phyloP scores from a whole-genome alignment of 1,140 invertebrate species.

The Tetragnatha versicolor region DNA sequence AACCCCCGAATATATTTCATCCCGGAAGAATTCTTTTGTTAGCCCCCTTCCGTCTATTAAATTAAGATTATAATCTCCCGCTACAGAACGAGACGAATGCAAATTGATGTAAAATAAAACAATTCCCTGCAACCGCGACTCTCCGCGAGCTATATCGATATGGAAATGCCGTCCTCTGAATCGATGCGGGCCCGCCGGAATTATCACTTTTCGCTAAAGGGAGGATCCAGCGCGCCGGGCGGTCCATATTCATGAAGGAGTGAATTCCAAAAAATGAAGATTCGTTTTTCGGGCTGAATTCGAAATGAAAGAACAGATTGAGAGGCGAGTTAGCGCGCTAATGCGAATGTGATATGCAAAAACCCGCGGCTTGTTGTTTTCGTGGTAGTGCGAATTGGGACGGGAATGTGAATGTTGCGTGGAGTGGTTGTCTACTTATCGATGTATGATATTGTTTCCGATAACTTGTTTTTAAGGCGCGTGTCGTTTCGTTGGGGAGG shows the following conservation, averaged over 20 bases:
- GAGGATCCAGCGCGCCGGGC: background rate
- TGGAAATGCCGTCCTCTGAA: constrained; percentile 15
- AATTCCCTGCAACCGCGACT: constrained; percentile 13
- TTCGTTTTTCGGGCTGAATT: background rate
- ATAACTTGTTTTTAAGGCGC: too few relatives aligned
- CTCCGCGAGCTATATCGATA: constrained; percentile 21
- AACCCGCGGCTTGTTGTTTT: too few relatives aligned
- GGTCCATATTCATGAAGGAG: constrained; percentile 53
- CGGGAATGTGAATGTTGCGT: too few relatives aligned
- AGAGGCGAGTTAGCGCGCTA: constrained; percentile 8
- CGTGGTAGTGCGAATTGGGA: too few relatives aligned
- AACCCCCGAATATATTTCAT: too few relatives aligned
- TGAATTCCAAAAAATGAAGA: background rate
- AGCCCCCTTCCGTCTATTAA: background rate
- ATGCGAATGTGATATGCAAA: constrained; percentile 24
- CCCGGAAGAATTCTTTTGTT: background rate
- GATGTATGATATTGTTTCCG: too few relatives aligned
- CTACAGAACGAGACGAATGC: constrained; percentile 1
- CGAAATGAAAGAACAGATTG: constrained; percentile 2
- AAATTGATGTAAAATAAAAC: constrained; percentile 14
- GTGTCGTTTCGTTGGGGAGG: too few relatives aligned
- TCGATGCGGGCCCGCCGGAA: constrained; percentile 18
- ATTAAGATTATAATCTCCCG: constrained; percentile 30
- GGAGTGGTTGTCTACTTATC: too few relatives aligned
- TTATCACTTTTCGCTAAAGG: constrained; percentile 38